Evolutionary conservation across 2,797 vertebrate species (phyloP).

Genomic region (Molossus molossus): DNA sequence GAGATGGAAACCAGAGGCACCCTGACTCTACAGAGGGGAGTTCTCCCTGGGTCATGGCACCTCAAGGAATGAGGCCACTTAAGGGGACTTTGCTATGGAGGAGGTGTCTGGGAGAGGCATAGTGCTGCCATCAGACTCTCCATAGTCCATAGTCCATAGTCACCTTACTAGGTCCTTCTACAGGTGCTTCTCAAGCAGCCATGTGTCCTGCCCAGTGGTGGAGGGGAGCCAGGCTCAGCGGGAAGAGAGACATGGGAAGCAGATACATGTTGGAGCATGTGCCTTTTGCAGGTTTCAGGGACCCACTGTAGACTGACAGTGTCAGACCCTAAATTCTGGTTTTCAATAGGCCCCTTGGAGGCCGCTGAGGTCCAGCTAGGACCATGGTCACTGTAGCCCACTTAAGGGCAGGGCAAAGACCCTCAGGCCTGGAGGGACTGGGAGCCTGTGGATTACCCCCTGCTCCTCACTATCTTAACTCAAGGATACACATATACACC

Average conservation of each 20-base stretch:
- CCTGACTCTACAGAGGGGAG: neutral
- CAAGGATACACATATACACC: neutral
- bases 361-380: slow-evolving; percentile 6
- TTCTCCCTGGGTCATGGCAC: neutral
- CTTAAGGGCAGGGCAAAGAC: neutral
- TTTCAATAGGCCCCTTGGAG: neutral
- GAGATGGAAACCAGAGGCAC: neutral
- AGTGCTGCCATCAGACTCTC: neutral
- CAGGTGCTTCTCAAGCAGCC: slow-evolving; percentile 47
- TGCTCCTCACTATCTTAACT: neutral
- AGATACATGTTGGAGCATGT: neutral
- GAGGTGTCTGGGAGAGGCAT: neutral
- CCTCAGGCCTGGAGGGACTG: neutral
- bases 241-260: neutral
- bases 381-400: slow-evolving; percentile 1
- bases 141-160: neutral
- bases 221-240: neutral
- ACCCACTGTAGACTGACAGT: neutral
- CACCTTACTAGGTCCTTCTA: slow-evolving; percentile 42
- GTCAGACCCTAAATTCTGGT: slow-evolving; percentile 54
- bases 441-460: neutral
- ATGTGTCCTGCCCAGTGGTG: neutral
- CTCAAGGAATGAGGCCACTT: neutral
- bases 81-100: neutral
- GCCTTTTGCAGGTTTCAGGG: neutral